Conservation (phyloP, 2,113 vertebrate genomes). For the Myrmecophaga tridactyla region DNA sequence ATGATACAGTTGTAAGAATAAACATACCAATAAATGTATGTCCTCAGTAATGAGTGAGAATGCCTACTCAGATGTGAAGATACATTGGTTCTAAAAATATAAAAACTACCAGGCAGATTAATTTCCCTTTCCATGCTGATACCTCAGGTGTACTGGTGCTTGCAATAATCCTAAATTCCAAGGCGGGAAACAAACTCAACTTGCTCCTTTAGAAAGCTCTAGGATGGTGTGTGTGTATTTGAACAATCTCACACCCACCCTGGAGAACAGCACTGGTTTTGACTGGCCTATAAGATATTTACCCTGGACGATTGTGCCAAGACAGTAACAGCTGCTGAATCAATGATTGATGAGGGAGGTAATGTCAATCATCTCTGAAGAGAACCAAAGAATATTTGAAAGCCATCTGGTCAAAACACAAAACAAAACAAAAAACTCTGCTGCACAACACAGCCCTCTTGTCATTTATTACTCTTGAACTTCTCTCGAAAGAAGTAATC, state of each 20-base stretch:
- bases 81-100: constrained; percentile 61
- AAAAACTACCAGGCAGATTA: constrained; percentile 2
- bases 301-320: constrained; percentile 57
- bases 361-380: constrained; percentile 67
- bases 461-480: constrained; percentile 23
- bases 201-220: neutral
- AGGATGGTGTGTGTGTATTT: neutral
- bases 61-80: neutral
- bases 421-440: neutral
- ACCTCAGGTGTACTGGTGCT: constrained; percentile 30
- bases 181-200: neutral
- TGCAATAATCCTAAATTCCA: constrained; percentile 47
- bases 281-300: constrained; percentile 59
- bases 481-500: constrained; percentile 56
- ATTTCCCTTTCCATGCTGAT: neutral
- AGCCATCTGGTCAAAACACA: constrained; percentile 29
- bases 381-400: constrained; percentile 64
- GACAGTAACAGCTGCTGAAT: constrained; percentile 71
- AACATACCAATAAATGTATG: neutral
- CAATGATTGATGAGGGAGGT: constrained; percentile 64
- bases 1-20: constrained; percentile 2
- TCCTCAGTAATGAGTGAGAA: neutral
- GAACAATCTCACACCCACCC: constrained; percentile 4
- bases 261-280: constrained; percentile 6
- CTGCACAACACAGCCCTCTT: neutral